Evolutionary conservation across 37 sponge, comb jelly and placozoan species (phyloP).

Genomic region (Agelas oroides): DNA sequence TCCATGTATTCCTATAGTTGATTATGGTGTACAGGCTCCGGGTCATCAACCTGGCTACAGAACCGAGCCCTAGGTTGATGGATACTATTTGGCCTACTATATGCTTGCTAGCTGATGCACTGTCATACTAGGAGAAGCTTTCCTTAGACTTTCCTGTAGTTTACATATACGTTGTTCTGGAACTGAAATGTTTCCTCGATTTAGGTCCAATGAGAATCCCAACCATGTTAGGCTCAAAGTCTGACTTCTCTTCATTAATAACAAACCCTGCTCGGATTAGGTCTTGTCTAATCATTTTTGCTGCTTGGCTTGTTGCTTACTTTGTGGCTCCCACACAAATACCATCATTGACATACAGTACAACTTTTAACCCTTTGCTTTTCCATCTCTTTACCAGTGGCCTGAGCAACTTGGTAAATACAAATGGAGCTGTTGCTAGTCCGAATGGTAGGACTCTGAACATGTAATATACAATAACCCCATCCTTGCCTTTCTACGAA

Average conservation of each 20-base stretch:
- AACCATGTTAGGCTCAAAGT: constrained; percentile 11
- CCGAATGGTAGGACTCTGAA: constrained; percentile 50
- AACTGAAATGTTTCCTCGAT: constrained; percentile 8
- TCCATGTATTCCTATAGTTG: background rate
- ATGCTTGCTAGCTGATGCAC: constrained; percentile 23
- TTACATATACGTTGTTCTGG: constrained; percentile 9
- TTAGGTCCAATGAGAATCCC: constrained; percentile 28
- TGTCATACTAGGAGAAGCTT: background rate
- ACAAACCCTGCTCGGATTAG: constrained; percentile 20
- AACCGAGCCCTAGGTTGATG: constrained; percentile 5
- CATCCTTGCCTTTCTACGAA: constrained; percentile 17
- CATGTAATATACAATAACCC: too few relatives aligned
- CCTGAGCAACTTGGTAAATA: too few relatives aligned
- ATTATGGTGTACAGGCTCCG: constrained; percentile 16
- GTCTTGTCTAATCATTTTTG: background rate
- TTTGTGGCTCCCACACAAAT: constrained; percentile 2
- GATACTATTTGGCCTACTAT: constrained; percentile 40
- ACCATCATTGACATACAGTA: constrained; percentile 53
- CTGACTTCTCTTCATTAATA: background rate
- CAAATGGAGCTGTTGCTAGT: too few relatives aligned
- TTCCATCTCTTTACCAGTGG: constrained; percentile 28
- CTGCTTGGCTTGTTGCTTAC: background rate
- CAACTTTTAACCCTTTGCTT: constrained; percentile 14
- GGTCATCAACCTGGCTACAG: constrained; percentile 4
- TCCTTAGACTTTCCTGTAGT: too few relatives aligned